Evolutionary conservation across 1,140 invertebrate genomes (phyloP).

Genomic region (Meloidogyne exigua): DNA sequence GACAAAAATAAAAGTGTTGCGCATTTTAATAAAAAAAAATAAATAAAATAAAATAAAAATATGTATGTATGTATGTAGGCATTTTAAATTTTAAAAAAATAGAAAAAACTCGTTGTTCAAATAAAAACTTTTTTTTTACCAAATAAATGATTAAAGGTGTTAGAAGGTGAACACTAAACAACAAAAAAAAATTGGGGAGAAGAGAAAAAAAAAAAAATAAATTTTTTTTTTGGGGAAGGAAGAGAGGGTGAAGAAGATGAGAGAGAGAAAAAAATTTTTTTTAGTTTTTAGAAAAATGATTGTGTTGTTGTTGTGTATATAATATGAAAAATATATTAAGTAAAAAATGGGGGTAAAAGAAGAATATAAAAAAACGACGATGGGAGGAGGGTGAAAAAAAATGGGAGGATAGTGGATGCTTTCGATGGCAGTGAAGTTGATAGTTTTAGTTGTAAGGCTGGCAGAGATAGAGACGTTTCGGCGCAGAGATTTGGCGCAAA

Average conservation of each 20-base stretch:
- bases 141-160: conserved; percentile 1
- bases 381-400: not conserved
- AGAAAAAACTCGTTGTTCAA: not conserved
- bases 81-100: not conserved
- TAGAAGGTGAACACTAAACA: not conserved
- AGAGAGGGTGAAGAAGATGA: not conserved
- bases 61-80: not conserved
- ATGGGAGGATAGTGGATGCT: not conserved
- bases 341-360: not conserved
- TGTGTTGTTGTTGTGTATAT: not conserved
- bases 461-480: not conserved
- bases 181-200: not conserved
- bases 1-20: not conserved
- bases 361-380: conserved; percentile 1
- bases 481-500: not conserved
- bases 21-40: not conserved
- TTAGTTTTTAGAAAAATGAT: not conserved
- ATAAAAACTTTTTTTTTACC: not conserved
- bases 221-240: not conserved
- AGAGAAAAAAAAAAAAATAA: not conserved
- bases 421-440: not conserved
- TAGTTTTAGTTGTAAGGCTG: not conserved
- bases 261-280: too few relatives aligned
- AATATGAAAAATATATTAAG: not conserved
- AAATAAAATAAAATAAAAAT: too few relatives aligned